Evolutionary conservation across 2,113 vertebrate genomes (phyloP), one percentile per base, ranked within the genome.

Genomic region (Apaloderma vittatum): DNA sequence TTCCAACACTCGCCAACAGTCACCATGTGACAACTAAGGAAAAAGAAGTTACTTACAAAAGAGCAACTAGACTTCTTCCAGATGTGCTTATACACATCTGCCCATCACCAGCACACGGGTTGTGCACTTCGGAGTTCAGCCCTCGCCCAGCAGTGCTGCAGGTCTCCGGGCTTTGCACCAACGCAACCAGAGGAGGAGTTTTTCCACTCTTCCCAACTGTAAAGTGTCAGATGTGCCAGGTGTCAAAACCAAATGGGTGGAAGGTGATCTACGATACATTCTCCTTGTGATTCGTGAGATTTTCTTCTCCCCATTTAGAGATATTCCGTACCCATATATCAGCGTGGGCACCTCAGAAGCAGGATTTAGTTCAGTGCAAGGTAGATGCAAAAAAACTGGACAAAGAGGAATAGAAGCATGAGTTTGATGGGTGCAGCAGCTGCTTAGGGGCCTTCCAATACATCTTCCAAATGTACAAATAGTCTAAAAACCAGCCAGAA

Each of bases 381-480:
- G 21, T 8, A 62, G 36, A 62, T 16, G n/a, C 1, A 57, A 68
- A 30, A 83, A 26, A 59, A 74, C 15, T 12, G 45, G 30, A 57
- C 16, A 49, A 75, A 36, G 7, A 51, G 3, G 8, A 70, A 48
- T 15, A 19, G 43, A 70, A 59, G 24, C 11, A 19, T 26, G 34
- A 65, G 6, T 70, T 70, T 30, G 51, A 40, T 4, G 15, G 76
- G 7, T 8, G 30, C 51, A 71, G 51, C 27, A 23, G 43, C 52
- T 66, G 32, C 22, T 61, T 61, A 26, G 32, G 8, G 6, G 34
- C 7, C 21, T 92, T 30, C 46, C 55, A 80, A 66, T 66, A 45
- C 0, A 0, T 49, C 26, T 30, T 61, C 10, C 36, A 65, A 51
- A 49, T 0, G 2, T 23, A 71, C 3, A 74, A 54, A 30, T 12